Conservation (phyloP, 2,888 invertebrate genomes). For the Alviniconcha strummeri region DNA sequence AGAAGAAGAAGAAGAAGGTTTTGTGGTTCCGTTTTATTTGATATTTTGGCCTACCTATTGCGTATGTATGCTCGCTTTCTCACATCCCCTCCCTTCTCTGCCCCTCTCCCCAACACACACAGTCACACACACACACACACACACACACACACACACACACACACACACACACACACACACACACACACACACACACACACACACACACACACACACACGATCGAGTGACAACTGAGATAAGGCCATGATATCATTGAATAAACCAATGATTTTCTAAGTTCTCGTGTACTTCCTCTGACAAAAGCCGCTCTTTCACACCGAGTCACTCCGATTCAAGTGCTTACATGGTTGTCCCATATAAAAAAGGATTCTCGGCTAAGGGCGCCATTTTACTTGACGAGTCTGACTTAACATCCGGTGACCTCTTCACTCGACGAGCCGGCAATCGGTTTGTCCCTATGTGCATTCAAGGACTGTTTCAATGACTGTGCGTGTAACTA, state of each 20-base stretch:
- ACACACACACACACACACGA: not conserved
- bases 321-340: too few relatives aligned
- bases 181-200: slow-evolving; percentile 1
- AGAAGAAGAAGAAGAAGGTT: too few relatives aligned
- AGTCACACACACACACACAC: slow-evolving; percentile 1
- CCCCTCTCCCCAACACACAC: not conserved
- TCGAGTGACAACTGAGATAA: not conserved
- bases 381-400: not conserved
- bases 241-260: too few relatives aligned
- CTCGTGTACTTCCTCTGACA: too few relatives aligned
- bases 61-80: not conserved
- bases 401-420: not conserved
- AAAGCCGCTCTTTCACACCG: too few relatives aligned
- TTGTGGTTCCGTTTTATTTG: too few relatives aligned
- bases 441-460: too few relatives aligned
- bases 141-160: not conserved
- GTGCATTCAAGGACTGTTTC: too few relatives aligned
- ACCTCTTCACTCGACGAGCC: not conserved
- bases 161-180: slow-evolving; percentile 1
- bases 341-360: too few relatives aligned
- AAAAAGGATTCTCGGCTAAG: not conserved
- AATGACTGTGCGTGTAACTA: too few relatives aligned
- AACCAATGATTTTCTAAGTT: too few relatives aligned
- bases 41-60: too few relatives aligned
- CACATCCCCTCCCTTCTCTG: not conserved